Evolutionary conservation across 1,140 invertebrate genomes (phyloP).

Genomic region (Drosophila orena): DNA sequence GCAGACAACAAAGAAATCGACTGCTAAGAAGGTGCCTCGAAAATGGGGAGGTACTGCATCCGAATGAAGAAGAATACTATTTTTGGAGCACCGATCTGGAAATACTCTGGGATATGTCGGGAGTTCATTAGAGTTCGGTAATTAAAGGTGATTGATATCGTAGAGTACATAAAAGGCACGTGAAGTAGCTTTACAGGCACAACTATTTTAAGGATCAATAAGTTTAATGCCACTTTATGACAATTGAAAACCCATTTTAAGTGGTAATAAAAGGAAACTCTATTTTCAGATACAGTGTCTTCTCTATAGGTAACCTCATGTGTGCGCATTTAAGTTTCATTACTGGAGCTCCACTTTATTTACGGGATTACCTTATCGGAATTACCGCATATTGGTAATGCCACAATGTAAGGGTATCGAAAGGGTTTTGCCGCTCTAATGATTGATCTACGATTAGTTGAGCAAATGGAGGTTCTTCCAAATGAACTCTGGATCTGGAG

Average conservation of each 20-base stretch:
- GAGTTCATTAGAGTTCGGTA: constrained; percentile 14
- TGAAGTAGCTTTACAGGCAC: background rate
- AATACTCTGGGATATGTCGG: constrained; percentile 20
- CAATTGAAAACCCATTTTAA: background rate
- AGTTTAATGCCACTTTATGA: too few species aligned
- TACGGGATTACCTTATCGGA: constrained; percentile 29
- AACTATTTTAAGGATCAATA: background rate
- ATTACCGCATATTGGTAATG: constrained; percentile 6
- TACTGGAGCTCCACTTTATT: constrained; percentile 1
- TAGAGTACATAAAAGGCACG: constrained; percentile 1
- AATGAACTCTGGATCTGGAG: constrained; percentile 10
- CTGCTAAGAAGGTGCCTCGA: background rate
- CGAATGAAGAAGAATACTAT: constrained; percentile 18
- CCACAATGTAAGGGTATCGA: constrained; percentile 41
- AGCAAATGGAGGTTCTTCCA: constrained; percentile 33
- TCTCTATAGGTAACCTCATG: background rate
- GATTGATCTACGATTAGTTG: constrained; percentile 57
- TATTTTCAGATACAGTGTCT: too few species aligned
- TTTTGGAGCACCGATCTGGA: constrained; percentile 21
- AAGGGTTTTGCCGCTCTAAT: constrained; percentile 32
- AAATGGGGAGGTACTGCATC: constrained; percentile 24
- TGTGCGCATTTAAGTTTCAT: constrained; percentile 2
- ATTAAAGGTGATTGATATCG: constrained; percentile 21
- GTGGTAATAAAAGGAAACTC: too few species aligned
- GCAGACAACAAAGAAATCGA: constrained; percentile 35